Evolutionary conservation across 2,113 vertebrate species (phyloP), one percentile per base, ranked within the genome.

Genomic region (Phoxinus phoxinus): DNA sequence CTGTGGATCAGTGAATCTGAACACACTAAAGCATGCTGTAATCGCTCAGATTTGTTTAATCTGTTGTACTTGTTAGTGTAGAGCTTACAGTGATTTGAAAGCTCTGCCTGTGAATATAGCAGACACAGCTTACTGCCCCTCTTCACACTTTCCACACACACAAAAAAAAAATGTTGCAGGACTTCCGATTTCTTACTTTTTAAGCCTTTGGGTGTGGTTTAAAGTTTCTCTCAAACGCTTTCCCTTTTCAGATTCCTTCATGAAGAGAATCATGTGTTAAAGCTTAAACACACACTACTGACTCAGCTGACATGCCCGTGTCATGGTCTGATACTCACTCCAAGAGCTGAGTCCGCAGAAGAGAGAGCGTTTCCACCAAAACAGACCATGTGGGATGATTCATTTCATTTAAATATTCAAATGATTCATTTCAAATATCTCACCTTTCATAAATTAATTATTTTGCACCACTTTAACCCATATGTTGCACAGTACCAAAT

Each of bases 271-370:
- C 80, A 81, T 35, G 80, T 69, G 80, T 35, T 69, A 69, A 67
- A 81, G 80, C 63, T 81, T 51, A 69, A 67, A 32, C 79, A 30
- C 59, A 69, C 79, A 76, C 37, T 51, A 19, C 59, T 30, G 27
- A 51, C 79, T 67, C 79, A 81, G 41, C 79, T 67, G 79, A 48
- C 41, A 32, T 21, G 61, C 41, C 11, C 48, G n/a, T 81, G 79
- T 81, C 79, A 67, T 69, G 80, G 15, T 44, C 32, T 35, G 44
- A 32, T 69, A 10, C 8, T 67, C 25, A 46, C 0, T 30, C 27
- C 51, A 32, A 30, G 25, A 67, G 19, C 19, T 53, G 7, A 11
- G 19, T 51, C 63, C 19, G 11, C 8, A 58, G 25, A 67, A 32
- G 5, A 10, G 61, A 51, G 17, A 51, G 25, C 9, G 15, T 81